Conservation (phyloP, 2,113 vertebrate species). For the Acanthisitta chloris region DNA sequence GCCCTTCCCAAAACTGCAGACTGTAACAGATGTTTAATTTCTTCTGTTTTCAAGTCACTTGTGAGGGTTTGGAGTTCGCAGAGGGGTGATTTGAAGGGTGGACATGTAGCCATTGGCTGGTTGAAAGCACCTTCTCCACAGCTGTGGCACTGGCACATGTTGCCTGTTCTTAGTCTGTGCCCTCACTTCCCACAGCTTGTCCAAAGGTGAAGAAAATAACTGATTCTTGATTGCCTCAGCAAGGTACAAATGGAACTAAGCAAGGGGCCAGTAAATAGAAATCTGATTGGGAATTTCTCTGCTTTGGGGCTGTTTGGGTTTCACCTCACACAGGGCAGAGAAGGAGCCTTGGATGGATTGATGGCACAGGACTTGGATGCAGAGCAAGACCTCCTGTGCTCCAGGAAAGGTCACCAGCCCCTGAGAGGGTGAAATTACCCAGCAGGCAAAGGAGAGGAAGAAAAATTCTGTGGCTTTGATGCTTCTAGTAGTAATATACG, state of each 20-base stretch:
- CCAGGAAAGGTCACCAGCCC: neutral
- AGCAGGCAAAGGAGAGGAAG: fast-evolving
- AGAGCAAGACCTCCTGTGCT: neutral
- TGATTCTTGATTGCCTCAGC: neutral
- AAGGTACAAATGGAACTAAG: neutral
- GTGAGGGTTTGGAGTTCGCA: neutral
- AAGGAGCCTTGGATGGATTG: neutral
- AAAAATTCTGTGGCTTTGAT: neutral
- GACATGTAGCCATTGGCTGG: fast-evolving
- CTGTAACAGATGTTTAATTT: neutral
- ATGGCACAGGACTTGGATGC: neutral
- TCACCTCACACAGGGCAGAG: neutral
- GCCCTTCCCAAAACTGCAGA: neutral
- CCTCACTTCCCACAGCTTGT: fast-evolving
- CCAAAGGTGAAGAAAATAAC: neutral
- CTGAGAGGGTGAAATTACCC: neutral
- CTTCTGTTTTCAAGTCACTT: too few relatives aligned
- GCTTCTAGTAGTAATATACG: neutral
- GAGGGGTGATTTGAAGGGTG: neutral
- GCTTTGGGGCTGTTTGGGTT: neutral
- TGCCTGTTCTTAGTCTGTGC: neutral
- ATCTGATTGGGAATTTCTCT: neutral
- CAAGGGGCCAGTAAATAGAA: neutral
- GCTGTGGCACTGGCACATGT: neutral
- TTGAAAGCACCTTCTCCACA: neutral